Percentiles rank a stretch among this genome's conserved stretches.
Evolutionary conservation across 64 coral and sea anemone species (phyloP).

Genomic region (Pocillopora verrucosa): DNA sequence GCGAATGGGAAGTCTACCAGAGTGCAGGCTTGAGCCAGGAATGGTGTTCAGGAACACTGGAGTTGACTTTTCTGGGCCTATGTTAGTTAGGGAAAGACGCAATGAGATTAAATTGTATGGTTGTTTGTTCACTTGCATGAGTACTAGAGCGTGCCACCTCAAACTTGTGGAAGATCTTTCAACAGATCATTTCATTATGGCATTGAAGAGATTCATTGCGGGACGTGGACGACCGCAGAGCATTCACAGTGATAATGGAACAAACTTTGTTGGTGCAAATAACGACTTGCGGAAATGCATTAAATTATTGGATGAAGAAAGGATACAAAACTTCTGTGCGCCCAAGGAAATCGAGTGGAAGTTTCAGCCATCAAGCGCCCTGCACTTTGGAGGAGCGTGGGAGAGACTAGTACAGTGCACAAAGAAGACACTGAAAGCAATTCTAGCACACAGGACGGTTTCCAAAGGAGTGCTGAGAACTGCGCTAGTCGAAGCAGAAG

Average conservation of each 20-base stretch:
- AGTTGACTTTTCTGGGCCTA: slow-evolving; percentile 41
- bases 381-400: not conserved
- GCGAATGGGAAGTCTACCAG: slow-evolving; percentile 40
- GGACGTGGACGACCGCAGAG: not conserved
- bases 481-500: slow-evolving; percentile 30
- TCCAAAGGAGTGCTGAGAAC: slow-evolving; percentile 33
- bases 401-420: slow-evolving; percentile 45
- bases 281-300: slow-evolving; percentile 20
- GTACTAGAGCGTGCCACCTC: slow-evolving; percentile 28
- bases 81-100: slow-evolving; percentile 30
- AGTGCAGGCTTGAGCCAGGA: not conserved
- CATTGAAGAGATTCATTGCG: slow-evolving; percentile 20
- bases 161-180: slow-evolving; percentile 6
- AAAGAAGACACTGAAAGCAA: slow-evolving; percentile 38
- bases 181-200: not conserved
- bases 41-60: slow-evolving; percentile 43
- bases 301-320: slow-evolving; percentile 42
- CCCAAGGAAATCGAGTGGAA: not conserved
- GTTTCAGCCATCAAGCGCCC: slow-evolving; percentile 27
- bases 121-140: slow-evolving; percentile 49
- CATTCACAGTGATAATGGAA: slow-evolving; percentile 10
- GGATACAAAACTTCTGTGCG: slow-evolving; percentile 36
- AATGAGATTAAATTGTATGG: slow-evolving; percentile 37
- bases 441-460: slow-evolving; percentile 31
- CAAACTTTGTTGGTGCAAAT: slow-evolving; percentile 37